These are phyloP conservation scores for Oncorhynchus nerka DNA, from an alignment of 2,113 vertebrate genomes.

Conservation along the genomic window DNA sequence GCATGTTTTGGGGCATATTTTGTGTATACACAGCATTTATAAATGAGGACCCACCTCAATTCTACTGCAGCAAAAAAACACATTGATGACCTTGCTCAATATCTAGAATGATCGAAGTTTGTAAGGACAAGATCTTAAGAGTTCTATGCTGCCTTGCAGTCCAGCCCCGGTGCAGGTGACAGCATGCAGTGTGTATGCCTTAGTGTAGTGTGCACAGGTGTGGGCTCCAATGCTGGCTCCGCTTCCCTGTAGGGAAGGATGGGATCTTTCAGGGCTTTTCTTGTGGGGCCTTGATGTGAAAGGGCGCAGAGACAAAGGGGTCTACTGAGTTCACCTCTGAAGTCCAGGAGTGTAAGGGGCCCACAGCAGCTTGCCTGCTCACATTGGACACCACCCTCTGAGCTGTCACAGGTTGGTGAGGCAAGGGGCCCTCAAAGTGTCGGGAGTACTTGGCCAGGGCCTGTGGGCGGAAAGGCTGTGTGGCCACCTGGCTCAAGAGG, in stretches of 20 bases:
- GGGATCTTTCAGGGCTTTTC: constrained; percentile 81
- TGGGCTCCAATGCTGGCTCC: not conserved
- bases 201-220: constrained; percentile 44
- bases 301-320: constrained; percentile 91
- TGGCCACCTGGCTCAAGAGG: constrained; percentile 59
- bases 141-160: constrained; percentile 50
- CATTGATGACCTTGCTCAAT: constrained; percentile 22
- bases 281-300: constrained; percentile 86
- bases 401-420: constrained; percentile 76
- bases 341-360: constrained; percentile 81
- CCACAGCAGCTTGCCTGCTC: constrained; percentile 73
- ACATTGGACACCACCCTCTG: constrained; percentile 78
- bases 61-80: constrained; percentile 34
- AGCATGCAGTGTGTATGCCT: constrained; percentile 49
- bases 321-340: constrained; percentile 76
- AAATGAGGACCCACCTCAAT: not conserved
- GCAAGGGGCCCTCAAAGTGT: constrained; percentile 83
- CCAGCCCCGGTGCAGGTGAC: constrained; percentile 46
- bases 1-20: no score
- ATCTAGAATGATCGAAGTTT: constrained; percentile 33
- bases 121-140: constrained; percentile 29
- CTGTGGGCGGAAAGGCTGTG: constrained; percentile 84
- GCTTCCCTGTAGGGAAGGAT: not conserved
- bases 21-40: no score
- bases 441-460: constrained; percentile 92